Base-by-base conservation (phyloP, 2,113 vertebrate species). In the Ahaetulla prasina region DNA sequence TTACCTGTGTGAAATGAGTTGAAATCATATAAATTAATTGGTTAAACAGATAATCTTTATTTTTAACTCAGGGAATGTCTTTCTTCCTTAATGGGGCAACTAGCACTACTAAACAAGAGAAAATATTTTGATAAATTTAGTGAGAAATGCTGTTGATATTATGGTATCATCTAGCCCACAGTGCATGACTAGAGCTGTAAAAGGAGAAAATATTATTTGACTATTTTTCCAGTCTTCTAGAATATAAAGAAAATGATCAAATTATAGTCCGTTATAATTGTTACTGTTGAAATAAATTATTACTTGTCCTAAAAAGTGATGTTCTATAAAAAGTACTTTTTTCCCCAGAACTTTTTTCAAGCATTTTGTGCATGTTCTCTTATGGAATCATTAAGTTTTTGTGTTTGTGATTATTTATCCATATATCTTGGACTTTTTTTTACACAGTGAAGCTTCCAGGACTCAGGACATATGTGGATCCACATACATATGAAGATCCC, bases 401-500 rank as follows among this genome's bases (percentile, higher is more conserved):
- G 55, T 93, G 20, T 7, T 1, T 94, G 91, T 80, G 54, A 85
- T 74, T 89, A 84, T n/a, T 92, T 27, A 50, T 47, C 39, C 60
- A 8, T 92, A 53, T 85, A 6, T 85, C 22, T 63, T 43, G 14
- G 2, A 57, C 84, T 96, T 68, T 87, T 39, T 94, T 43, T 94
- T 96, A 91, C 87, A 94, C 97, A 99, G 99, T 99, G 39, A 99
- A 99, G 94, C 98, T 99, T 95, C 98, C 99, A 3, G 98, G 99
- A 2, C 98, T 99, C 92, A 98, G 99, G 80, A 99, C 99, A 84
- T 99, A 99, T 0, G 98, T 99, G 22, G 99, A 99, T 94, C 99
- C 99, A 0, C 99, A 99, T 96, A 99, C 99, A 0, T 99, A 99
- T 0, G 99, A 99, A 95, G 99, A 99, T 96, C 99, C 99, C 74